phyloP scores from a whole-genome alignment of 2,797 vertebrate species.

The Hemibagrus guttatus region DNA sequence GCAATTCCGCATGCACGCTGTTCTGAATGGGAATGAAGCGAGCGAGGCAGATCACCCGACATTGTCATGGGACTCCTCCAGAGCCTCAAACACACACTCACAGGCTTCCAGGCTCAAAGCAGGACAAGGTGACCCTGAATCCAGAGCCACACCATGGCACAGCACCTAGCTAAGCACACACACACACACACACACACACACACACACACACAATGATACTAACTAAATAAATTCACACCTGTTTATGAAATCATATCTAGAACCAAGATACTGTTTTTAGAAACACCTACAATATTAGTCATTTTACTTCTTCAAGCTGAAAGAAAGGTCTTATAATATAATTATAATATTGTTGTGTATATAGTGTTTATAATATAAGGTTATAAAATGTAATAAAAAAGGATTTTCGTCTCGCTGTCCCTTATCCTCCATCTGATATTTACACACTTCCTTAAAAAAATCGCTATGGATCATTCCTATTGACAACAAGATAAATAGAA shows the following conservation, averaged over 20 bases:
- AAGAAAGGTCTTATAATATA: background rate
- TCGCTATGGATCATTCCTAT: background rate
- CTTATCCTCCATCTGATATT: background rate
- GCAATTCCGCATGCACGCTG: conserved; percentile 64
- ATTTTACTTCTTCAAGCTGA: background rate
- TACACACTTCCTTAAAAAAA: background rate
- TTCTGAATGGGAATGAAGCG: conserved; percentile 53
- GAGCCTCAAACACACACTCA: conserved; percentile 37
- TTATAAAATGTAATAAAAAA: too few relatives aligned
- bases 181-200: conserved; percentile 12
- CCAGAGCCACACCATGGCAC: conserved; percentile 1
- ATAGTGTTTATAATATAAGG: too few relatives aligned
- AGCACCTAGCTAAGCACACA: background rate
- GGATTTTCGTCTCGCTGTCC: background rate
- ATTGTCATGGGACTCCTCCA: conserved; percentile 49
- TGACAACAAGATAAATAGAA: background rate
- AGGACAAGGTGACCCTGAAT: conserved; percentile 51
- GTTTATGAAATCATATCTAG: background rate
- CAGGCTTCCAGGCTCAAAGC: conserved; percentile 40
- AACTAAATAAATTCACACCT: background rate
- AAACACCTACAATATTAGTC: background rate
- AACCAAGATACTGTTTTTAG: background rate
- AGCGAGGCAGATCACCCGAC: conserved; percentile 49
- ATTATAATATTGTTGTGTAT: too few relatives aligned
- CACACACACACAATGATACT: background rate